Percentiles rank a stretch among this genome's conserved stretches.
Conservation (phyloP, 2,113 vertebrate genomes). For the Apistogramma diplotaenia region DNA sequence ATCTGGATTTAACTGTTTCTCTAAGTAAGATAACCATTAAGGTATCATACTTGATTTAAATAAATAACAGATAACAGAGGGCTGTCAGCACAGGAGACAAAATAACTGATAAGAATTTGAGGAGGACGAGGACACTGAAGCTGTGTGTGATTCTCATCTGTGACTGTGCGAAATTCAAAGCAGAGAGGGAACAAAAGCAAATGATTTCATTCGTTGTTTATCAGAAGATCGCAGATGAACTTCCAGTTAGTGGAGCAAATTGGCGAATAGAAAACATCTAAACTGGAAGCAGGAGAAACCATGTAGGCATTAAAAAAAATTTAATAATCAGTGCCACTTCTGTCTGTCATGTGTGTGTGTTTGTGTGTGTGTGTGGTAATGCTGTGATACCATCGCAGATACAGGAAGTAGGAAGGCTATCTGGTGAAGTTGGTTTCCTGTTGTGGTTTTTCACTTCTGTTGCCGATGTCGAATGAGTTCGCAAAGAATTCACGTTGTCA, state of each 20-base stretch:
- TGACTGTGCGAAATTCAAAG: constrained; percentile 18
- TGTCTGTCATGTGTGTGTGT: background rate
- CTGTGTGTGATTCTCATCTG: background rate
- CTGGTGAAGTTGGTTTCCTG: constrained; percentile 76
- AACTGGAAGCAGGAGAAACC: background rate
- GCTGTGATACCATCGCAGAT: constrained; percentile 44
- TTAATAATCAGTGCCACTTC: background rate
- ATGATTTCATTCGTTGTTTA: background rate
- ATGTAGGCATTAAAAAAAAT: too few species aligned
- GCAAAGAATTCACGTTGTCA: background rate
- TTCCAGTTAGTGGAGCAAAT: background rate
- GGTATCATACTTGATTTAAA: constrained; percentile 4
- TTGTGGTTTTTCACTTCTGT: constrained; percentile 70
- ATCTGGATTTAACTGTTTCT: background rate
- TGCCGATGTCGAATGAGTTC: constrained; percentile 1
- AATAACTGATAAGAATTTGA: constrained; percentile 23
- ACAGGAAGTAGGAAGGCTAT: constrained; percentile 70
- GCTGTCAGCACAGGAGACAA: background rate
- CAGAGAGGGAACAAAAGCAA: background rate
- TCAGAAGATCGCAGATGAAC: background rate
- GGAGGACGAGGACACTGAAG: background rate
- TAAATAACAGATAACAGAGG: constrained; percentile 18
- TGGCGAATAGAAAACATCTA: background rate
- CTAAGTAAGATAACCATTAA: background rate
- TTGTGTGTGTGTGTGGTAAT: constrained; percentile 10